A percentile compares a stretch with the other conserved stretches of the same genome.
Conservation (phyloP, 1,140 invertebrate genomes). For the Drosophila elegans region DNA sequence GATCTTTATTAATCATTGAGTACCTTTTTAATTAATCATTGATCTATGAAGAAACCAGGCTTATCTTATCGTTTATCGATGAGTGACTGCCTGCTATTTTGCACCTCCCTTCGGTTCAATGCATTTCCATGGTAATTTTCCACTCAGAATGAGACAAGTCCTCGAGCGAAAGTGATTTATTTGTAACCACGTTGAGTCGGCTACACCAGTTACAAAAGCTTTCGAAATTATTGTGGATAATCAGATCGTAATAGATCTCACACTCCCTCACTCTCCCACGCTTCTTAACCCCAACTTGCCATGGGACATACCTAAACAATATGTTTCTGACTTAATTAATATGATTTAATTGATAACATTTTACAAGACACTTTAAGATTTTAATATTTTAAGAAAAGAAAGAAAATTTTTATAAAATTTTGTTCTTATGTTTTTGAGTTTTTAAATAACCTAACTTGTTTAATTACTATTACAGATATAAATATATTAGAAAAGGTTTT, state of each 20-base stretch:
- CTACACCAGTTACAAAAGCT: neutral
- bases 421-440: too few relatives aligned
- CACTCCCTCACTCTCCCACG: constrained; percentile 1
- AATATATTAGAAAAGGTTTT: too few relatives aligned
- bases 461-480: too few relatives aligned
- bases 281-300: constrained; percentile 4
- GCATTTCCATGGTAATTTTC: constrained; percentile 9
- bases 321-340: too few relatives aligned
- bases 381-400: too few relatives aligned
- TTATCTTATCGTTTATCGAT: constrained; percentile 5
- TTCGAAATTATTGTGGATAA: neutral
- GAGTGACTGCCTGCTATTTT: constrained; percentile 4
- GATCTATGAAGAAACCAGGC: neutral
- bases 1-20: neutral
- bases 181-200: neutral
- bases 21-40: neutral
- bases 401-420: too few relatives aligned
- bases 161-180: constrained; percentile 22
- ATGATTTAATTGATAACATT: too few relatives aligned
- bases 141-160: constrained; percentile 4
- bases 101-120: neutral
- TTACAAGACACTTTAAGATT: too few relatives aligned
- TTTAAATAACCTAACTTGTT: too few relatives aligned
- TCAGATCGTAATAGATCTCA: neutral
- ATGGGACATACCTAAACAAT: neutral